Base-by-base conservation (phyloP, 2,113 vertebrate genomes). In the Carlito syrichta region DNA sequence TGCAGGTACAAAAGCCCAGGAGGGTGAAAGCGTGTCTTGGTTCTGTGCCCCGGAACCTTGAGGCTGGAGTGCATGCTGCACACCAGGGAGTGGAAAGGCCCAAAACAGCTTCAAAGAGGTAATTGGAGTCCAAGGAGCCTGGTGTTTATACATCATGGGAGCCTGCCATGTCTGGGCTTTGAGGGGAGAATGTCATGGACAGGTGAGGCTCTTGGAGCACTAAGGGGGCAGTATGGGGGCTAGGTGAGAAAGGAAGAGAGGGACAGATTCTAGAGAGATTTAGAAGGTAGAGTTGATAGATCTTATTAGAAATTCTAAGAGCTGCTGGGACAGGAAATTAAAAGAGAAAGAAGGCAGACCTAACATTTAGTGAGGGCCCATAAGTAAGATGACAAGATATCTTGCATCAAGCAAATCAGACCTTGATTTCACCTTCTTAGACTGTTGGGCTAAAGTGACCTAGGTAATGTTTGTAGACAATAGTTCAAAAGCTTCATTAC, bases 321-420 rank as follows among this genome's bases (percentile, higher is more conserved):
- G 69, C 71, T 95, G 93, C 77, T 93, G 40, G 32, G 66, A 84
- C 93, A 96, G 97, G 93, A 95, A 96, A 95, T 96, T 94, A 94
- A 96, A 95, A 97, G 50, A 60, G 92, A 97, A 85, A 71, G 84
- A 86, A 92, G 54, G 45, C 63, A 77, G 74, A 60, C 30, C 90
- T n/a, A 52, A 87, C 83, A 76, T 84, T 92, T 62, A 96, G 66
- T 63, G 82, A 63, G 40, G 45, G 52, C 54, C 45, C 27, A 82
- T 40, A 89, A 63, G 69, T 84, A 77, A 48, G 69, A 85, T 58
- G 35, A 93, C 68, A 83, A 86, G 54, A 54, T 97, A 81, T 12
- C 60, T 87, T 69, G 11, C 35, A 69, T 76, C 86, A 69, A 58
- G 73, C 73, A 91, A 43, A 86, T 73, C 68, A 94, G 66, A 62